Base-by-base conservation (phyloP, 2,113 vertebrate species). In the Romanogobio albipinnatus region DNA sequence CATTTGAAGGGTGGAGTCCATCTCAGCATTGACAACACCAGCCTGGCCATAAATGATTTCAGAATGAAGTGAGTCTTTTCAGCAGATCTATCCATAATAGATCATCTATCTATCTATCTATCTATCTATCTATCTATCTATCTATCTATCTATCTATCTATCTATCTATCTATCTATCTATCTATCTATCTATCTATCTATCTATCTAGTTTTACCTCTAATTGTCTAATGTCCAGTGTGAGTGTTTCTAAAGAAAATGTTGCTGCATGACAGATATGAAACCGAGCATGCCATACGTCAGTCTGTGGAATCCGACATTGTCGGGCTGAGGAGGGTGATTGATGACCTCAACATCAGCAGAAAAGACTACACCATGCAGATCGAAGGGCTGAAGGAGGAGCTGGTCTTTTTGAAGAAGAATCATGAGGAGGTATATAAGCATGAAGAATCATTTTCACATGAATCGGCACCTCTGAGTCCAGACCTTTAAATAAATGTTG, bases 281-380 rank as follows among this genome's bases (percentile, higher is more conserved):
- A 92, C 92, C 0, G 97, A 97, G 91, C 87, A 95, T 92, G 88
- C 86, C 11, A 90, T 97, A 93, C 93, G 95, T 3, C 7, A 94
- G 92, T 96, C 93, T 0, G 96, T 96, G 89, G 96, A 97, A 91
- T 83, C 94, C 0, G 96, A 97, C 33, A 97, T 95, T 88, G 92
- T 93, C 0, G 95, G 96, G 0, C 87, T 96, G 66, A 94, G 88
- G 83, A 68, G 86, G 53, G 86, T 94, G 85, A 85, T 95, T 88
- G 94, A 93, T 0, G 94, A 95, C 11, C 68, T 95, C 83, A 92
- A 88, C 1, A 22, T 92, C 66, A 82, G 90, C 81, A 92, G 89
- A 29, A 87, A 87, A 0, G 93, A 95, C 90, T 90, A 95, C 15
- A 13, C 0, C 39, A 75, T 92, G 90, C 91, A 92, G 88, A 89